phyloP scores from a whole-genome alignment of 2,797 vertebrate species.

The Cirrhinus mrigala region DNA sequence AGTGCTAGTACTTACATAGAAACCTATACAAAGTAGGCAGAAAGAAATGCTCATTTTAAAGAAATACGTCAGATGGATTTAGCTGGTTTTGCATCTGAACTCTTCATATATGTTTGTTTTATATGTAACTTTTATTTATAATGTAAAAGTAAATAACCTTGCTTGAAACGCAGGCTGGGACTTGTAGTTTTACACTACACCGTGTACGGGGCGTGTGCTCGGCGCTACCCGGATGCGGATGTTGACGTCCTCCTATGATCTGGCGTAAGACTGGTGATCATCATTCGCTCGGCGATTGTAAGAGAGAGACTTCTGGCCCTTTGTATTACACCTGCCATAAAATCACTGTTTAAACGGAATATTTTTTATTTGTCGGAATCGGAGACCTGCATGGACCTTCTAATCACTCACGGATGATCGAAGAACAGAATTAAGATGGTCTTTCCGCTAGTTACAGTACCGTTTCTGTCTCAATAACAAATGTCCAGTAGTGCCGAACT shows the following conservation, averaged over 20 bases:
- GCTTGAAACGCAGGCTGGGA: conserved; percentile 63
- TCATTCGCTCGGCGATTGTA: conserved; percentile 12
- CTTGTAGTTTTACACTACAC: conserved; percentile 59
- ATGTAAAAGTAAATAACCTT: background rate
- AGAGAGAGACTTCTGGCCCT: conserved; percentile 6
- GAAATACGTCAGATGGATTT: too few relatives aligned
- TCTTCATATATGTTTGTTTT: background rate
- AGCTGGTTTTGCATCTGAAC: too few relatives aligned
- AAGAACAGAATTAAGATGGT: conserved; percentile 14
- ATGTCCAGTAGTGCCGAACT: conserved; percentile 35
- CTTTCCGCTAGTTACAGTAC: background rate
- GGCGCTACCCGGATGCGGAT: conserved; percentile 75
- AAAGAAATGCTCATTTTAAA: too few relatives aligned
- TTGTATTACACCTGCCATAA: background rate
- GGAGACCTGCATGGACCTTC: background rate
- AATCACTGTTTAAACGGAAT: background rate
- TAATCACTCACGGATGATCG: background rate
- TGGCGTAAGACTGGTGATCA: conserved; percentile 64
- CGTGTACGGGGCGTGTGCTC: background rate
- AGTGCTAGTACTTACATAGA: too few relatives aligned
- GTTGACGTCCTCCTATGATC: conserved; percentile 63
- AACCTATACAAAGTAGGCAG: too few relatives aligned
- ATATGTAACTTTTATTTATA: background rate
- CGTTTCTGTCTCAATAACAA: conserved; percentile 4
- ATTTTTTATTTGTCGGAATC: background rate